Evolutionary conservation across 92 coral and sea anemone species (phyloP).

Genomic region (Palythoa heliodiscus): DNA sequence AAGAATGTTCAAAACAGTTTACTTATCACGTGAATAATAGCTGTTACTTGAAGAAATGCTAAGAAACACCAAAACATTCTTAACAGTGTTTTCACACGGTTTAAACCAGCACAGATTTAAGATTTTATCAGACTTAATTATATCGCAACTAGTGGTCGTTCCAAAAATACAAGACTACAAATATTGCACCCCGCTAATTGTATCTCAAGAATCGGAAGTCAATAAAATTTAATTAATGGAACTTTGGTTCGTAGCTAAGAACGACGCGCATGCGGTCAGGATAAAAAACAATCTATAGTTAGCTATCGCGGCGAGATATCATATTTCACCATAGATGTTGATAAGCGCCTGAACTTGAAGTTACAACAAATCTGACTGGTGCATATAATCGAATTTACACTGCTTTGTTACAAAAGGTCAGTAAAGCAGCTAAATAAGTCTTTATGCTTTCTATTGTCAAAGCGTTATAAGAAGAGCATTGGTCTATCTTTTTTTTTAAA

Average conservation of each 20-base stretch:
- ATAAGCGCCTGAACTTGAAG: background rate
- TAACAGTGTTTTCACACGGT: constrained; percentile 32
- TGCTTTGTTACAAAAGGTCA: background rate
- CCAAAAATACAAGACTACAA: background rate
- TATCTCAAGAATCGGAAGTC: constrained; percentile 30
- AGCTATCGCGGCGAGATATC: background rate
- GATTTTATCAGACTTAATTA: constrained; percentile 36
- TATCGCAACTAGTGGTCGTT: background rate
- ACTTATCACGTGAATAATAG: background rate
- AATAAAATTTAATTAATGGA: constrained; percentile 16
- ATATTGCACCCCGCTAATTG: constrained; percentile 37
- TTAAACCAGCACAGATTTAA: constrained; percentile 26
- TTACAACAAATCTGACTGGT: background rate
- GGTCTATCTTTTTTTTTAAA: background rate
- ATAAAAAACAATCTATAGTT: background rate
- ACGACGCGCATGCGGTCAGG: background rate
- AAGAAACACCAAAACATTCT: background rate
- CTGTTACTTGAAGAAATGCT: background rate
- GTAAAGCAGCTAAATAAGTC: background rate
- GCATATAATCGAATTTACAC: background rate
- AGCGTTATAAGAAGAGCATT: background rate
- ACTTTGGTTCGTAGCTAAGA: background rate
- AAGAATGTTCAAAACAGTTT: background rate
- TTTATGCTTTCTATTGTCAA: background rate
- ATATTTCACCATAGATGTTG: background rate